Evolutionary conservation across 1,140 invertebrate species (phyloP), one percentile per base, ranked within the genome.

Genomic region (Cylas formicarius): DNA sequence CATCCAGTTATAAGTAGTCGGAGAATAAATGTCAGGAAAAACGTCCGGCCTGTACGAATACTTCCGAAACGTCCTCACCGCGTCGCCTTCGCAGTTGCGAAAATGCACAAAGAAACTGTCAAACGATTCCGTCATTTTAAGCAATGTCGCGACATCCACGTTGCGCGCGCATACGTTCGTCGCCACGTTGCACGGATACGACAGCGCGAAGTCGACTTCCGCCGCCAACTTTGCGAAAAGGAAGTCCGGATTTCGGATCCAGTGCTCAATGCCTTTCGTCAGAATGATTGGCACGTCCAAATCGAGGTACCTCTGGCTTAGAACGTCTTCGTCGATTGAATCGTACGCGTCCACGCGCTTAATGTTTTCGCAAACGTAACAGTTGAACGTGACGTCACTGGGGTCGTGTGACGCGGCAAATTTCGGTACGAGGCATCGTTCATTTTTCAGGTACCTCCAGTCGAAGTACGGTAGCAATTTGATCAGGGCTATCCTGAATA

Each of bases 41-140:
- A 86, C 86, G 44, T 84, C 82, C 0, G 86, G 86, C 16, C 82
- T 67, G 17, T 78, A 75, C 26, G 84, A 84, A 27, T 84, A 74
- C 27, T 77, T 74, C 33, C 63, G 34, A 23, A 62, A 57, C 2
- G 44, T 22, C 49, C 56, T 62, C 24, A 86, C 82, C 0, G 81
- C 81, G 39, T 78, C 71, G 17, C 80, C 78, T 45, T 86, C 81
- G 58, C 87, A 91, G 60, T 90, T 90, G 67, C 88, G 84, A 76
- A 86, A 89, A 54, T 88, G 84, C 2, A 85, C 77, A 62, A 86
- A 90, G 79, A 82, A 89, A 50, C 78, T 78, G 0, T 78, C 74
- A 8, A 56, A 56, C 6, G 42, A 18, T n/a, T 47, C 3, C 1
- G 32, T 34, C 23, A 51, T 56, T n/a, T 41, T 10, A 9, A 60